These are phyloP conservation scores for Tigriopus californicus DNA, from an alignment of 2,888 invertebrate species.

Conservation along the genomic window DNA sequence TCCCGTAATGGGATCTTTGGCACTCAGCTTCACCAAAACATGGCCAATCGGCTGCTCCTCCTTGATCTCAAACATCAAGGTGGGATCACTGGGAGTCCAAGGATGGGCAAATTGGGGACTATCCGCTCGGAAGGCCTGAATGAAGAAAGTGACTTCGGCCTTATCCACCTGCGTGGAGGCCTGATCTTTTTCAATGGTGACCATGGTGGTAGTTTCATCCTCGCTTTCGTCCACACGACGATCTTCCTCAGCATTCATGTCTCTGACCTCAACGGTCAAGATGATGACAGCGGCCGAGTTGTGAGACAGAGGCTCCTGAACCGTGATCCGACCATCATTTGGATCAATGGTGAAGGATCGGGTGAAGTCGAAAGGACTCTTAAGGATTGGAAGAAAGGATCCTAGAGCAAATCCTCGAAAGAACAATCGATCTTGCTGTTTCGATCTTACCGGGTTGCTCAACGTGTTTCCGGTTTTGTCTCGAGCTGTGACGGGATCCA, in stretches of 20 bases:
- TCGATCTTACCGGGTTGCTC: conserved; percentile 37
- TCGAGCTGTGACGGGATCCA: conserved; percentile 45
- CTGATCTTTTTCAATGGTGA: too few species aligned
- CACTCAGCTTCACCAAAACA: conserved; percentile 37
- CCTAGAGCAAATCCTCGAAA: neutral
- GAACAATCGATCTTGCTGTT: conserved; percentile 27
- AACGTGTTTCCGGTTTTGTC: conserved; percentile 53
- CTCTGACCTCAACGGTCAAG: conserved; percentile 44
- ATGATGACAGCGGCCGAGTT: conserved; percentile 53
- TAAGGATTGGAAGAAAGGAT: neutral
- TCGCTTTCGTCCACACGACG: neutral
- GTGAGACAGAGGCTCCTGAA: conserved; percentile 47
- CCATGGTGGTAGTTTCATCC: neutral
- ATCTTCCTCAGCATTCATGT: conserved; percentile 7
- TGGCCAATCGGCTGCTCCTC: conserved; percentile 59
- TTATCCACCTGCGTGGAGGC: neutral
- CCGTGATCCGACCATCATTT: conserved; percentile 44
- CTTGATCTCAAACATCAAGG: conserved; percentile 44
- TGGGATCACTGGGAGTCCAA: conserved; percentile 49
- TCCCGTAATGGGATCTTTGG: conserved; percentile 46
- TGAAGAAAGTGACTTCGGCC: conserved; percentile 52
- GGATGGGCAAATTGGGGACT: conserved; percentile 51
- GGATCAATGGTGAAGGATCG: conserved; percentile 38
- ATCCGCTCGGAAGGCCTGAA: conserved; percentile 54
- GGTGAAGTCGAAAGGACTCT: conserved; percentile 1